Evolutionary conservation across 1,140 invertebrate genomes (phyloP).

Genomic region (Anoplolepis gracilipes): DNA sequence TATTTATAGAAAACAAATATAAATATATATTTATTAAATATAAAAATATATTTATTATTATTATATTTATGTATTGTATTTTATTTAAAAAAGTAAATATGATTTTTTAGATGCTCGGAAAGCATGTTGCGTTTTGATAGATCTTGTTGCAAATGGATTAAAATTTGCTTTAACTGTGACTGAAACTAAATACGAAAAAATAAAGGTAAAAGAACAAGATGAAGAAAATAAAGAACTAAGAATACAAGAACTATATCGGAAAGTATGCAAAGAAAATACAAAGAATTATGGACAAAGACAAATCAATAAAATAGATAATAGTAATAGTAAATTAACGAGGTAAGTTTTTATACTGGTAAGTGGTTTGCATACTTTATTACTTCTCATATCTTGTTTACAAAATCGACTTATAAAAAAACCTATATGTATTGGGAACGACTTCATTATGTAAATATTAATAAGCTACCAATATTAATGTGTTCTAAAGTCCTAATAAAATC

Average conservation of each 20-base stretch:
- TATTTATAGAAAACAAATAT: not conserved
- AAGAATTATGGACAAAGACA: not conserved
- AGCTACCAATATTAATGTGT: not conserved
- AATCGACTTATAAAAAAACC: not conserved
- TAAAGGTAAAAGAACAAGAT: conserved; percentile 29
- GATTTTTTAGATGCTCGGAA: conserved; percentile 69
- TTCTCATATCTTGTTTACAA: not conserved
- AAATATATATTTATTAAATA: not conserved
- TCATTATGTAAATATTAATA: not conserved
- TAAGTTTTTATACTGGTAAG: conserved; percentile 47
- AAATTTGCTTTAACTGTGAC: conserved; percentile 66
- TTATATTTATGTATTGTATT: not conserved
- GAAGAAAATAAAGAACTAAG: not conserved
- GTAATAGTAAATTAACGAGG: not conserved
- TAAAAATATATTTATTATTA: too few relatives aligned
- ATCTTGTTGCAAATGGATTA: conserved; percentile 73
- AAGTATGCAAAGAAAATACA: not conserved
- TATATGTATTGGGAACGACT: not conserved
- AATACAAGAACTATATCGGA: conserved; percentile 30
- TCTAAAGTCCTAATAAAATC: not conserved
- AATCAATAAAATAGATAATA: not conserved
- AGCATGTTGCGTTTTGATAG: conserved; percentile 74
- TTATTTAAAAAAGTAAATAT: not conserved
- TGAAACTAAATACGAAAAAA: conserved; percentile 53
- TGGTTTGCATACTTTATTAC: not conserved